Base-by-base conservation (phyloP, 1,140 invertebrate genomes). In the Drosophila ogumai region DNA sequence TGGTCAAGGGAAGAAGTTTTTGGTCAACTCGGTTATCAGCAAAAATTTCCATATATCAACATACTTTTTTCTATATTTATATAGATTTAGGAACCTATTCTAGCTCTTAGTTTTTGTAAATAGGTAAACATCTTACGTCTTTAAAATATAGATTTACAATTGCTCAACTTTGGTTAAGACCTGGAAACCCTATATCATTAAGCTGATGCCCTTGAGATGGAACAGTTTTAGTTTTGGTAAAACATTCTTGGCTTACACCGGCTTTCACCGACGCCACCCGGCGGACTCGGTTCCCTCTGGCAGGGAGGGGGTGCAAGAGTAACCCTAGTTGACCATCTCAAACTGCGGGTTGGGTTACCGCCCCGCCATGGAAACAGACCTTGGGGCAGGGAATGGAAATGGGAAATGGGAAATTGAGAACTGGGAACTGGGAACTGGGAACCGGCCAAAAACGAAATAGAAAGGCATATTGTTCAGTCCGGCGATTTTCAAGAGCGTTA, bases 401-500 rank as follows among this genome's bases (percentile, higher is more conserved):
- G 68, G 31, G 47, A 34, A 57, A 34, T 25, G 15, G 32, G 15
- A 52, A 60, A 60, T 15, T 17, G 34, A 8, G 9, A 47, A 32
- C 38, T 46, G 41, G 55, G 25, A 31, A 46, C 44, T 43, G 19
- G 32, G 46, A 31, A 66, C 32, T 13, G 6, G 17, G 17, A 2
- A 28, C 28, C 22, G 13, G 54, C 46, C 54, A 46, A 69, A 22
- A 61, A 78, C 65, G 74, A 77, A 78, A 77, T 77, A 71, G 74
- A 77, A 78, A 77, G 75, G 75, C 75, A 69, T 77, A 78, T 63
- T 77, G 74, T 78, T 78, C 74, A 61, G 59, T 60, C 50, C 57
- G 46, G 31, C 67, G 58, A 76, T 81, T 75, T 81, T 76, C 65
- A 75, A 81, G 72, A 76, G 78, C 78, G 79, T 76, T 76, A 60